These are phyloP conservation scores for Metallyticus violacea DNA, from an alignment of 2,888 invertebrate genomes.

Conservation along the genomic window DNA sequence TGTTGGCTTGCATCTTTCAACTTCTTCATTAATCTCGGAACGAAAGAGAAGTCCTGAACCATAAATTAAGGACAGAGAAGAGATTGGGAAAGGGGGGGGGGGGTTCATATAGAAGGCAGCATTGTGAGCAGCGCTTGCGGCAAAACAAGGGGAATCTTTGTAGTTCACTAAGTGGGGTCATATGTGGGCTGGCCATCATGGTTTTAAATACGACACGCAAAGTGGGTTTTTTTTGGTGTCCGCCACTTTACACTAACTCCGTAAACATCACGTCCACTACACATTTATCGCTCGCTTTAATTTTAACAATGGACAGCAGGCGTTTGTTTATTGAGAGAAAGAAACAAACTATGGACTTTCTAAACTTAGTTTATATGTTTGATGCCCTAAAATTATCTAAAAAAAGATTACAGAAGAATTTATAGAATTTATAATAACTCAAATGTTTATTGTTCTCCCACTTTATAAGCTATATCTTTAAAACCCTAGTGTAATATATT, in stretches of 20 bases:
- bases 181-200: not conserved
- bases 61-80: not conserved
- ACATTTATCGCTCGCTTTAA: not conserved
- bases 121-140: no score
- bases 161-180: not conserved
- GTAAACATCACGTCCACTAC: no score
- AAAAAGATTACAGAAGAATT: no score
- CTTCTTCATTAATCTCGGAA: not conserved
- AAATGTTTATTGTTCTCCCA: no score
- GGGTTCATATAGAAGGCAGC: no score
- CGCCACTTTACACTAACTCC: not conserved
- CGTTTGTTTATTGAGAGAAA: not conserved
- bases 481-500: no score
- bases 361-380: no score
- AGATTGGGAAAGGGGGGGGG: not conserved
- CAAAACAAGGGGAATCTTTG: constrained; percentile 6
- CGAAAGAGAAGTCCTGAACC: not conserved
- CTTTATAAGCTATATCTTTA: no score
- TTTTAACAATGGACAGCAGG: not conserved
- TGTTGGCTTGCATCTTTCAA: not conserved
- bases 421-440: no score
- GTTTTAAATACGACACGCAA: not conserved
- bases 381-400: no score
- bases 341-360: no score
- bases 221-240: not conserved